Percentiles rank a stretch among this genome's conserved stretches.
These are phyloP conservation scores for Leptinotarsa lineolata DNA, from an alignment of 1,140 invertebrate genomes.

Conservation along the genomic window DNA sequence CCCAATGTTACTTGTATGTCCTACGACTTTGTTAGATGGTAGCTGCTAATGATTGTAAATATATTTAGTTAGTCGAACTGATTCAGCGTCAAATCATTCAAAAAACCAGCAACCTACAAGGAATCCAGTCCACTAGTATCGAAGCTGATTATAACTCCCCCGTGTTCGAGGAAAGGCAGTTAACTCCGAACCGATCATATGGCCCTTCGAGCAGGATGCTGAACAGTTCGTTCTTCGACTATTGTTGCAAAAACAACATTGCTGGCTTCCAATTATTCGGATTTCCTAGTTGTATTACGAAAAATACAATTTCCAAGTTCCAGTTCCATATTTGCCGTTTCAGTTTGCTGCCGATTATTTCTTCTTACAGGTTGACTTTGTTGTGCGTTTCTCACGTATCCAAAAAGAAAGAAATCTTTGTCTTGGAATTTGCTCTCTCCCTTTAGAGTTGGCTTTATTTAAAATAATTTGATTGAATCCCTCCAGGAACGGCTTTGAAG, in stretches of 20 bases:
- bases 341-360: not conserved
- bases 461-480: too few relatives aligned
- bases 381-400: not conserved
- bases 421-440: not conserved
- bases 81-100: not conserved
- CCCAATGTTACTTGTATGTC: too few relatives aligned
- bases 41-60: too few relatives aligned
- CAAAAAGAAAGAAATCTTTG: not conserved
- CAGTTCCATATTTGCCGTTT: not conserved
- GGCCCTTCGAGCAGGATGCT: not conserved
- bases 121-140: not conserved
- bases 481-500: too few relatives aligned
- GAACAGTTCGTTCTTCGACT: not conserved
- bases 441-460: too few relatives aligned
- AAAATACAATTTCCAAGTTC: not conserved
- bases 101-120: not conserved
- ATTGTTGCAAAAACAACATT: not conserved
- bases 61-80: too few relatives aligned
- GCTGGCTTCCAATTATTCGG: not conserved
- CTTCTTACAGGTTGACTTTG: not conserved
- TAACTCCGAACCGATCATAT: not conserved
- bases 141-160: not conserved
- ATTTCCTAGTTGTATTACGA: not conserved
- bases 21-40: too few relatives aligned
- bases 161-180: not conserved